A percentile compares a stretch with the other conserved stretches of the same genome.
These are phyloP conservation scores for Atrichornis clamosus DNA, from an alignment of 2,113 vertebrate species.

Conservation along the genomic window DNA sequence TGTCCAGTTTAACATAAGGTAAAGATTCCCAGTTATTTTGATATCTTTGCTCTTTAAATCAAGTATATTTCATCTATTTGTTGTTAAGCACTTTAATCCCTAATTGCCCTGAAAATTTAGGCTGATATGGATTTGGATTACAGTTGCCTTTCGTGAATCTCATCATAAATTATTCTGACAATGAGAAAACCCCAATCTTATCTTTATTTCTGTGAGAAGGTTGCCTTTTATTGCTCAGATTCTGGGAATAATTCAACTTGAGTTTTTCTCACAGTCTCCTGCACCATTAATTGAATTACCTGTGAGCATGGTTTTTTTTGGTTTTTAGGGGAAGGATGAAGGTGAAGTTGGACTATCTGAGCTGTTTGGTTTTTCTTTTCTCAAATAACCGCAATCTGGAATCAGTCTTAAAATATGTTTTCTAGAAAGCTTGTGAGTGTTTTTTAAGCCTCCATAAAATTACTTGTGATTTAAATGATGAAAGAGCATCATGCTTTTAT, in stretches of 20 bases:
- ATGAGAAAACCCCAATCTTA: fast-evolving
- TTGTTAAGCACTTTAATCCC: neutral
- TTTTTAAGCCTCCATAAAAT: neutral
- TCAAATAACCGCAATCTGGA: neutral
- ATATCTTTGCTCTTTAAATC: neutral
- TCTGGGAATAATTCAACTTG: neutral
- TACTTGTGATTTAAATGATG: neutral
- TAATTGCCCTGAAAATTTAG: neutral
- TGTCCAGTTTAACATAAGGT: neutral
- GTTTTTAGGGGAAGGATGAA: neutral
- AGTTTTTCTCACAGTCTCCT: neutral
- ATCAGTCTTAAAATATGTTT: neutral
- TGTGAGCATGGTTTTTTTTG: neutral
- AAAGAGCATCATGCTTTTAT: neutral
- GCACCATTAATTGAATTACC: neutral
- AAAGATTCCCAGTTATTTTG: neutral
- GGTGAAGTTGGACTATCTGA: neutral
- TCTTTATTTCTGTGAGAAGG: neutral
- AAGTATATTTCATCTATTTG: neutral
- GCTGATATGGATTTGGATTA: neutral
- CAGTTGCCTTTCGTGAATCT: neutral
- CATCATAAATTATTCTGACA: neutral
- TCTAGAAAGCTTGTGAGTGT: neutral
- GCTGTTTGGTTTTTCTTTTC: neutral
- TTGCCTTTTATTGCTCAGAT: neutral